Conservation (phyloP, 1,140 invertebrate species). For the Phymastichus coffea region DNA sequence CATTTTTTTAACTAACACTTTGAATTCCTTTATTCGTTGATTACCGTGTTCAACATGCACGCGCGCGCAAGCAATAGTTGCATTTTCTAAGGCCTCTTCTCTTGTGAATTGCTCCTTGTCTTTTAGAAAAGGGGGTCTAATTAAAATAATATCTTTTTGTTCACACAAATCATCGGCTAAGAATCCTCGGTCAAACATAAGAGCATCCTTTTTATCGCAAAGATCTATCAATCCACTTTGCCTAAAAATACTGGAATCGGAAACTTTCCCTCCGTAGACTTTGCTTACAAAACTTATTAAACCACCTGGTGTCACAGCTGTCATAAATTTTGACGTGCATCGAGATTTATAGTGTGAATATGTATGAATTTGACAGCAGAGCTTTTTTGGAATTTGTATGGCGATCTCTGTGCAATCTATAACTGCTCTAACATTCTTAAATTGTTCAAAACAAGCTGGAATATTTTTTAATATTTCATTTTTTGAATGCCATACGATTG, state of each 20-base stretch:
- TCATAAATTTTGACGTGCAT: slow-evolving; percentile 42
- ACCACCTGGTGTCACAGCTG: slow-evolving; percentile 39
- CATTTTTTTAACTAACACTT: neutral
- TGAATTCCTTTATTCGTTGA: neutral
- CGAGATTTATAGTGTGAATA: slow-evolving; percentile 40
- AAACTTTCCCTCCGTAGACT: slow-evolving; percentile 36
- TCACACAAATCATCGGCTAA: slow-evolving; percentile 32
- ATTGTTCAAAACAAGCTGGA: slow-evolving; percentile 31
- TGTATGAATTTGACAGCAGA: slow-evolving; percentile 22
- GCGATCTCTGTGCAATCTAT: slow-evolving; percentile 36
- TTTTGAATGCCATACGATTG: slow-evolving; percentile 10
- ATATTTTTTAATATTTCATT: slow-evolving; percentile 27
- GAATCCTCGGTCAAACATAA: slow-evolving; percentile 33
- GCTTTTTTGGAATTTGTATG: slow-evolving; percentile 29
- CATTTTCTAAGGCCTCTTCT: slow-evolving; percentile 33
- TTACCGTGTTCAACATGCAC: neutral
- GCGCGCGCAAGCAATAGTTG: slow-evolving; percentile 18
- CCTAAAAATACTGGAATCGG: slow-evolving; percentile 40
- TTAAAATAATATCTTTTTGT: slow-evolving; percentile 19
- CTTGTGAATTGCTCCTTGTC: slow-evolving; percentile 28
- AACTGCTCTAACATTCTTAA: slow-evolving; percentile 24
- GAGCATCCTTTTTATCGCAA: slow-evolving; percentile 10
- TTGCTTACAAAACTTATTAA: slow-evolving; percentile 40
- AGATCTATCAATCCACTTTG: no score
- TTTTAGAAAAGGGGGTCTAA: slow-evolving; percentile 25